Evolutionary conservation across 30 jellyfish, hydroid and myxozoan genomes (phyloP).

Genomic region (Pelagia noctiluca): DNA sequence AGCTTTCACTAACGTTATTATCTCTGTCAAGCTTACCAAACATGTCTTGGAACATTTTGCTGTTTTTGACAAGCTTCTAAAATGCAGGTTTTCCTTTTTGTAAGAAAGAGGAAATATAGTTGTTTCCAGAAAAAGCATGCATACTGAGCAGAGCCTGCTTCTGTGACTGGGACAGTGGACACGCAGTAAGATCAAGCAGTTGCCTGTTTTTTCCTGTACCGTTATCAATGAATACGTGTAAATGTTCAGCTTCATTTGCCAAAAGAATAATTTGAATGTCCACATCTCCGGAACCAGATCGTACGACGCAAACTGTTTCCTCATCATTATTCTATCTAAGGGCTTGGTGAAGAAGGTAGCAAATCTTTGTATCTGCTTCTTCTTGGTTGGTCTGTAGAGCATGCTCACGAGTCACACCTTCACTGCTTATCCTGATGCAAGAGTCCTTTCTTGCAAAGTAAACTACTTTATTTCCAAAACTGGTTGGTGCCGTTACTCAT

Average conservation of each 20-base stretch:
- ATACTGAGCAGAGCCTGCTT: neutral
- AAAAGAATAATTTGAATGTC: neutral
- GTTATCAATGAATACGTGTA: neutral
- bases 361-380: neutral
- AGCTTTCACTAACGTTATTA: neutral
- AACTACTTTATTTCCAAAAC: neutral
- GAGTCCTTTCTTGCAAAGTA: neutral
- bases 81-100: neutral
- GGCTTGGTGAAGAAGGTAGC: neutral
- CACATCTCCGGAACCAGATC: neutral
- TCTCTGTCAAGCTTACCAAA: neutral
- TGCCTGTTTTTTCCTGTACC: neutral
- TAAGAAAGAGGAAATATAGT: neutral
- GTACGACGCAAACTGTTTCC: conserved; percentile 4
- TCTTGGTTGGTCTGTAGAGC: neutral
- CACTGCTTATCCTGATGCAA: neutral
- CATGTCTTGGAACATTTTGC: neutral
- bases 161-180: neutral
- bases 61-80: too few species aligned
- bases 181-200: neutral
- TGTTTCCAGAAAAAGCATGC: neutral
- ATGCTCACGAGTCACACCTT: neutral
- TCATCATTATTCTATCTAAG: neutral
- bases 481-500: neutral
- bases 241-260: neutral